Base-by-base conservation (phyloP, 1,140 invertebrate genomes). In the Wasmannia auropunctata region DNA sequence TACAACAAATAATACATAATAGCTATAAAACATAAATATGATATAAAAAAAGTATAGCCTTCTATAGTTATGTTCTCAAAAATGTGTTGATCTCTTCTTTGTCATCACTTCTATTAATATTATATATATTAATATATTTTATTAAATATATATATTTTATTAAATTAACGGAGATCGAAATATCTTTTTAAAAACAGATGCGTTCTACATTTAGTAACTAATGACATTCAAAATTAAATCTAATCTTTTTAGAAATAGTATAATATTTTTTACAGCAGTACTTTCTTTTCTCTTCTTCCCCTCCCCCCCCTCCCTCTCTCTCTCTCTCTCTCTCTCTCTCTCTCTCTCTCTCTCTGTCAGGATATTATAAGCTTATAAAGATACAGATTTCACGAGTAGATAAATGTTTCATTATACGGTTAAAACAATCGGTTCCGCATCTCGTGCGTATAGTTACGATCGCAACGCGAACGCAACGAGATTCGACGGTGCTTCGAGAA, bases 401-500 rank as follows among this genome's bases (percentile, higher is more conserved):
- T 11, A 1, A 10, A 8, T 5, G 11, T 58, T 67, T 16, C n/a
- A n/a, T n/a, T n/a, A n/a, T n/a, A n/a, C n/a, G n/a, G 14, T 70
- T 49, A 22, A 43, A 58, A 74, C 25, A 74, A 34, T 2, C 28
- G 37, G 8, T 34, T 72, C 4, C 4, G 19, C 51, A 22, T 2
- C 46, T 69, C 63, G 37, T 22, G 46, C 25, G 8, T 31, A n/a
- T n/a, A 67, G 14, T 81, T 58, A 60, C 19, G 69, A 43, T 83
- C 40, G 19, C 51, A 16, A 10, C n/a, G n/a, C n/a, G n/a, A n/a
- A 74, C 56, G 51, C 60, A 77, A 63, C 65, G 65, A 58, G 79
- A 74, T 83, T 83, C 40, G 67, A 43, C n/a, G 60, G 34, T 2
- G 58, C 22, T 67, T 54, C 10, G 22, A 37, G 43, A 40, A 65